Base-by-base conservation (phyloP, 2,888 invertebrate species). In the Hemaris fuciformis region DNA sequence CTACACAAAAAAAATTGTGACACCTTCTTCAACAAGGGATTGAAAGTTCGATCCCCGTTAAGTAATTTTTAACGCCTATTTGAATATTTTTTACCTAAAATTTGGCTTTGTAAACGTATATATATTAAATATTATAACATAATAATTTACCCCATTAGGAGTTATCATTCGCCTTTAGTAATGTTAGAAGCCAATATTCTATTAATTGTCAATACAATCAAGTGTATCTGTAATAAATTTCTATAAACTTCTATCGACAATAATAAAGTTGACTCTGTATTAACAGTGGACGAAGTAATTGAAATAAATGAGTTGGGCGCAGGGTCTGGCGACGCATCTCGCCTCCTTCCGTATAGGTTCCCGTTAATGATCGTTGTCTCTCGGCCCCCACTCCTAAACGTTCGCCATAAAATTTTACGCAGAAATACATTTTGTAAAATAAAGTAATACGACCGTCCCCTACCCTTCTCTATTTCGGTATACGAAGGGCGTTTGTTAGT, bases 361-460 rank as follows among this genome's bases (percentile, higher is more conserved):
- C 70, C 77, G 77, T 80, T 88, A 88, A 87, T 84, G 85, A 81
- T 76, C 71, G 69, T 71, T 69, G 71, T 73, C 72, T 66, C 74
- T 64, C 65, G 72, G 70, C 71, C 72, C 80, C 79, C 77, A 76
- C 76, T 78, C 76, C 77, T 76, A 83, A 88, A 83, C 79, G 84
- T 79, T 74, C 67, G 66, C 69, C 77, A 84, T 90, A 87, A 88
- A 88, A 88, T 89, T 88, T 88, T 87, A 89, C 80, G 83, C 73
- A 76, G 82, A 53, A 82, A 81, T 84, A 85, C 82, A 85, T 85
- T 88, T 84, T 82, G 80, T 83, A 81, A 84, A 87, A 87, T 88
- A 85, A 85, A 84, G 83, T 80, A 79, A 83, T 82, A 79, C 73
- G 70, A 65, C 67, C 67, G 68, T 63, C 67, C 71, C 73, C 71